phyloP scores from a whole-genome alignment of 2,888 invertebrate genomes.

The Callosobruchus maculatus region DNA sequence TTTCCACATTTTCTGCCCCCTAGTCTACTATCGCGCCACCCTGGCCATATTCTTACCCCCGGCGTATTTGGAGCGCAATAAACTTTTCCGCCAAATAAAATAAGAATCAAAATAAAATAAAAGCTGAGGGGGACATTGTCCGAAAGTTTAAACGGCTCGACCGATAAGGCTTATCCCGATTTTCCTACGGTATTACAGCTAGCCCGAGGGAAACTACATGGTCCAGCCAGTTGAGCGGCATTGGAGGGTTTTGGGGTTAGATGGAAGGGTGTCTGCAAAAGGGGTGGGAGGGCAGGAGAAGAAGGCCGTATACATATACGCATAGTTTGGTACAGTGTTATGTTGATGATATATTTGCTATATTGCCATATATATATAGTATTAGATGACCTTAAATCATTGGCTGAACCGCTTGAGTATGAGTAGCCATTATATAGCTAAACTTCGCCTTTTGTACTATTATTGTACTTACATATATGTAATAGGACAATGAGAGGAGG shows the following conservation, averaged over 20 bases:
- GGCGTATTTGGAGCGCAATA: slow-evolving; percentile 16
- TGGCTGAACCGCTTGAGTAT: too few relatives aligned
- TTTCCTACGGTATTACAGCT: neutral
- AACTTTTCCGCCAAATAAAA: slow-evolving; percentile 41
- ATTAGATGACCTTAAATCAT: too few relatives aligned
- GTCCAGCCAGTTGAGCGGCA: neutral
- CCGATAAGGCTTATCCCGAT: neutral
- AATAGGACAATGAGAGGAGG: too few relatives aligned
- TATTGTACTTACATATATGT: too few relatives aligned
- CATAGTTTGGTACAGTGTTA: too few relatives aligned
- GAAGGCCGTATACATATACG: too few relatives aligned
- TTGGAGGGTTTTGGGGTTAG: neutral
- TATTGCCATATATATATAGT: too few relatives aligned
- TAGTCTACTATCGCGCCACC: neutral
- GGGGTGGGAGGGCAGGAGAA: neutral
- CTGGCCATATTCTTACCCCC: slow-evolving; percentile 14
- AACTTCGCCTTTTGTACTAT: too few relatives aligned
- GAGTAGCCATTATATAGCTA: too few relatives aligned
- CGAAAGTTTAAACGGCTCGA: slow-evolving; percentile 29
- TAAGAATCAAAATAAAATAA: slow-evolving; percentile 40
- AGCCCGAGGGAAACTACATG: neutral
- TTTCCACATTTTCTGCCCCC: neutral
- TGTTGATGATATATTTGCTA: too few relatives aligned
- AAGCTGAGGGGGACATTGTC: slow-evolving; percentile 33
- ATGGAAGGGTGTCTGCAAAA: neutral